phyloP scores from a whole-genome alignment of 2,888 invertebrate species.

The Pterostichus niger region DNA sequence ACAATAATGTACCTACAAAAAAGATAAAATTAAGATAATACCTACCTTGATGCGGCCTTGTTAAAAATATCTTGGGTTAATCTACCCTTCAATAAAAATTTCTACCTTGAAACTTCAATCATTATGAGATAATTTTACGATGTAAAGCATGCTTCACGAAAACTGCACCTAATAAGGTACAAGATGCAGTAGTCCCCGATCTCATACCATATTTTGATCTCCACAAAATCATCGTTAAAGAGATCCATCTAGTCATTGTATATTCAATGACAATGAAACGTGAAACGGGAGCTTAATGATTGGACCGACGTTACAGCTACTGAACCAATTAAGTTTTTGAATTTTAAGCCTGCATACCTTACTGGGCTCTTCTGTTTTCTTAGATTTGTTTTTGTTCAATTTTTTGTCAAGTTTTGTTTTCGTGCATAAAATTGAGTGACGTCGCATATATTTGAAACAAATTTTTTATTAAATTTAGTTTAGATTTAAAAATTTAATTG shows the following conservation, averaged over 20 bases:
- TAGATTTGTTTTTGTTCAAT: slow-evolving; percentile 51
- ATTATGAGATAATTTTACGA: slow-evolving; percentile 57
- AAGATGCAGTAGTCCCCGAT: slow-evolving; percentile 16
- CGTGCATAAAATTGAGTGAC: neutral
- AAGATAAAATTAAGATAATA: neutral
- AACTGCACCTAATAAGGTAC: slow-evolving; percentile 64
- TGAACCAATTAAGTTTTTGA: slow-evolving; percentile 72
- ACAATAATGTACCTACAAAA: neutral
- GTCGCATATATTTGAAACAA: too few species aligned
- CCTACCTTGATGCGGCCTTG: slow-evolving; percentile 8
- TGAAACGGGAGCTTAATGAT: slow-evolving; percentile 69
- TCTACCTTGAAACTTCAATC: slow-evolving; percentile 47
- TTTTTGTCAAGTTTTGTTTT: slow-evolving; percentile 9
- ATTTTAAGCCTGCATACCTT: slow-evolving; percentile 73
- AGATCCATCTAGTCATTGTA: slow-evolving; percentile 2
- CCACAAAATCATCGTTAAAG: slow-evolving; percentile 13
- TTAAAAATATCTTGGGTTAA: slow-evolving; percentile 41
- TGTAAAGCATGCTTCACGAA: slow-evolving; percentile 59
- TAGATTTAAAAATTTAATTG: too few species aligned
- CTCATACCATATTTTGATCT: slow-evolving; percentile 48
- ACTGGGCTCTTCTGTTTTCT: slow-evolving; percentile 66
- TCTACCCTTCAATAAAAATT: slow-evolving; percentile 51
- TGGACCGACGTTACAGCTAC: slow-evolving; percentile 71
- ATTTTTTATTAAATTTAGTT: too few species aligned
- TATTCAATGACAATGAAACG: slow-evolving; percentile 52